phyloP scores from a whole-genome alignment of 2,888 invertebrate species.

The Eilema sororculum region DNA sequence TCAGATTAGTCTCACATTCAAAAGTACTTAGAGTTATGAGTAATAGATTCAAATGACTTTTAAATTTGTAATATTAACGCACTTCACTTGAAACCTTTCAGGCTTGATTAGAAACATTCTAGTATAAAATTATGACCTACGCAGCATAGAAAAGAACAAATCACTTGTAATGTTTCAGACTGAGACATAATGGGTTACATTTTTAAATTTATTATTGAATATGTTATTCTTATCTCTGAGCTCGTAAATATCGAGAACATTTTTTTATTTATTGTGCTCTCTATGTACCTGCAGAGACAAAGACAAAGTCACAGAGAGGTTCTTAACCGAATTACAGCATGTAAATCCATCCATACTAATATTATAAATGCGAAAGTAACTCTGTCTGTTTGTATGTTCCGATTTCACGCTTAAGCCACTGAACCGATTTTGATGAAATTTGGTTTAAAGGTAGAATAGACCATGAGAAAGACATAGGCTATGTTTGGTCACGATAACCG shows the following conservation, averaged over 20 bases:
- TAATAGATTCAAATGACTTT: neutral
- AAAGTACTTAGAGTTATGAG: neutral
- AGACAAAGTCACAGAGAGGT: no score
- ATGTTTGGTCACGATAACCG: no score
- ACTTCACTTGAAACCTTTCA: neutral
- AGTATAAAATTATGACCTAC: neutral
- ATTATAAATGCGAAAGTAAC: no score
- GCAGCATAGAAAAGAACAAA: neutral
- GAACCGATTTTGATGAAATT: no score
- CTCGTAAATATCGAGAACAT: neutral
- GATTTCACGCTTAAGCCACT: no score
- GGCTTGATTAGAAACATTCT: neutral
- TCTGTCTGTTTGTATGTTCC: no score
- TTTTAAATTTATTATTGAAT: neutral
- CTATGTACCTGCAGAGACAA: no score
- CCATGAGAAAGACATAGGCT: no score
- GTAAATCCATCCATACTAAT: no score
- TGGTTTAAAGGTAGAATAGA: no score
- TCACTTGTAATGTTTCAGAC: neutral
- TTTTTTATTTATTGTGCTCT: no score
- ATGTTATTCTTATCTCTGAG: neutral
- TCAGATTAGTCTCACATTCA: neutral
- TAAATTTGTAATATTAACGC: neutral
- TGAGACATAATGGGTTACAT: constrained; percentile 1
- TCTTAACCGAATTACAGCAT: no score